Base-by-base conservation (phyloP, 2,113 vertebrate genomes). In the Arenaria interpres region DNA sequence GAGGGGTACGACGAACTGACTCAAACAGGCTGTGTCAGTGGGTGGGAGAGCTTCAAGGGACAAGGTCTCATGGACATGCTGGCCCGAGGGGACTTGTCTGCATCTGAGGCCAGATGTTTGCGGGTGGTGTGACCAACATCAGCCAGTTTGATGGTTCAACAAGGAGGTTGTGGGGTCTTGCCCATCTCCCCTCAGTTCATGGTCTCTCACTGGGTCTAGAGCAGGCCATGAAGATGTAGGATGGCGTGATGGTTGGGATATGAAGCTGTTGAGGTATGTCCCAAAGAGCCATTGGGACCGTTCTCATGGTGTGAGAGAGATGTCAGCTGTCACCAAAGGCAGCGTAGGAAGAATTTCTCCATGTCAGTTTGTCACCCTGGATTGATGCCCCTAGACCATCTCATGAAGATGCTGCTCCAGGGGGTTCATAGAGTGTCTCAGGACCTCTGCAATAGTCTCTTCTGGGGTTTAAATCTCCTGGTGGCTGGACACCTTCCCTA, bases 31-130 rank as follows among this genome's bases (percentile, higher is more conserved):
- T 32, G 46, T 39, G 25, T 56, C 35, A 50, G 64, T 0, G 2
- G 14, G 10, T 39, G 41, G 48, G 73, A 78, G 46, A 78, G 12
- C 35, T 83, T 56, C 19, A 24, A 32, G 60, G 50, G 12, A 15
- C 35, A 60, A 30, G 12, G 5, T 72, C 56, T 57, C 35, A 35
- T 15, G 69, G 50, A 53, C 16, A 3, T 20, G 20, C 18, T 57
- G 48, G 14, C 69, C 24, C 0, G 1, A 35, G 66, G 24, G 37
- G 37, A 50, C 41, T 37, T 68, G 33, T 33, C 39, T 50, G 46
- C 0, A 0, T 32, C 46, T 0, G 1, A 86, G 48, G 21, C 9
- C 18, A 57, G 51, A 33, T n/a, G 51, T 60, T 32, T 1, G 0
- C 46, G 10, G 19, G 7, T 43, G 51, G 50, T 82, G n/a, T 76